A percentile compares a stretch with the other conserved stretches of the same genome.
phyloP scores from a whole-genome alignment of 23 tunicate genomes.

The Botrylloides violaceus region DNA sequence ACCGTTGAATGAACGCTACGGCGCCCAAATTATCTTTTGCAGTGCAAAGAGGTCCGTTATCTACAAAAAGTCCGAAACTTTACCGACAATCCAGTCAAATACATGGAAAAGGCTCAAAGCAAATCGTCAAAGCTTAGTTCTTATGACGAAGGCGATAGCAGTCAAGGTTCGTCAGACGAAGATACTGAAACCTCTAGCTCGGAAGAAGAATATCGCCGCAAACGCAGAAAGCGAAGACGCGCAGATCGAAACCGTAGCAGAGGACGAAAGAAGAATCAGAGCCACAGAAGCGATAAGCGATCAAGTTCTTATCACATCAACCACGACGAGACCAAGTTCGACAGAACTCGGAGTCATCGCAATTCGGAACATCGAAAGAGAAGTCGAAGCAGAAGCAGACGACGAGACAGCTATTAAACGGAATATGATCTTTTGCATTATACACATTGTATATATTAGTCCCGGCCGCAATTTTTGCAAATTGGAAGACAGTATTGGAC shows the following conservation, averaged over 20 bases:
- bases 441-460: too few relatives aligned
- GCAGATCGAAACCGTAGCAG: conserved; percentile 11
- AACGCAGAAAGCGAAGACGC: conserved; percentile 22
- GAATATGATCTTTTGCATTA: too few relatives aligned
- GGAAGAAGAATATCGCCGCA: conserved; percentile 32
- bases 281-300: conserved; percentile 1
- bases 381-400: conserved; percentile 14
- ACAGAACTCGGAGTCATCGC: conserved; percentile 9
- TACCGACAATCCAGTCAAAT: conserved; percentile 7
- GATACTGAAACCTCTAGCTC: conserved; percentile 29
- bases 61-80: conserved; percentile 12
- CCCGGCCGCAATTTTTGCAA: too few relatives aligned
- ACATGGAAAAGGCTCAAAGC: not conserved
- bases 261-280: conserved; percentile 2
- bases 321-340: conserved; percentile 21
- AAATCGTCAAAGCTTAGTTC: not conserved
- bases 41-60: conserved; percentile 17
- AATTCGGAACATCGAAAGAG: not conserved
- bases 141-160: not conserved
- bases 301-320: conserved; percentile 18
- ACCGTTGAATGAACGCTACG: too few relatives aligned
- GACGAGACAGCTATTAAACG: not conserved
- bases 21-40: too few relatives aligned
- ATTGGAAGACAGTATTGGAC: too few relatives aligned
- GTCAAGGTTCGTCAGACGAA: conserved; percentile 11